Evolutionary conservation across 2,888 invertebrate species (phyloP), one percentile per base, ranked within the genome.

Genomic region (Macaria liturata): DNA sequence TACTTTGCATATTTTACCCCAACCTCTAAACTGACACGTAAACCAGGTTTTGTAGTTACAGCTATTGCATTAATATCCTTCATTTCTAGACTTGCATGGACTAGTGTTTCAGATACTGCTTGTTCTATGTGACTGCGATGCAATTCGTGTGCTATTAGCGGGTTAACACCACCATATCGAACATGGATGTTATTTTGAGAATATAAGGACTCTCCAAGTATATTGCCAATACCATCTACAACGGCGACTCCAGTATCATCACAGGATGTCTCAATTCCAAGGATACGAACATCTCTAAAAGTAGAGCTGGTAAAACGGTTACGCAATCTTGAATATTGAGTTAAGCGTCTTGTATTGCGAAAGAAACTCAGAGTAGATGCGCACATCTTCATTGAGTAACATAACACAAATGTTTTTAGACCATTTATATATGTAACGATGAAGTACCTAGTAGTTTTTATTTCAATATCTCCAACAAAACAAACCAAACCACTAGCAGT

Each of bases 221-320:
- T 91, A 61, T 92, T 89, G 34, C 97, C 96, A 57, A 93, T 76
- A 30, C 91, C 92, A 83, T 96, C 94, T 5, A 99, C 95, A 65
- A 99, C 92, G 45, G 98, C 98, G 76, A 96, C 96, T 31, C 98
- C 98, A 1, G 99, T 99, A 81, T 99, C 99, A 92, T 99, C 99
- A 81, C 98, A 99, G 63, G 98, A 98, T 4, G 98, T 98, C 93
- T 99, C 99, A 72, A 99, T 98, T 4, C 99, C 99, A 67, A 99
- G 88, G 54, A 99, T 64, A 46, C 64, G 70, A 43, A 65, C 54
- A 42, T 72, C 40, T 9, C 44, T 20, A 42, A 20, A 34, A 30
- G 45, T 30, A 30, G 43, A 51, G 6, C n/a, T 37, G 20, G 20
- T 39, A 45, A 32, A 37, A 54, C 32, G 48, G 31, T 59, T 54